A percentile compares a stretch with the other conserved stretches of the same genome.
These are phyloP conservation scores for Mastigias papua DNA, from an alignment of 30 jellyfish, hydroid and myxozoan genomes.

Conservation along the genomic window DNA sequence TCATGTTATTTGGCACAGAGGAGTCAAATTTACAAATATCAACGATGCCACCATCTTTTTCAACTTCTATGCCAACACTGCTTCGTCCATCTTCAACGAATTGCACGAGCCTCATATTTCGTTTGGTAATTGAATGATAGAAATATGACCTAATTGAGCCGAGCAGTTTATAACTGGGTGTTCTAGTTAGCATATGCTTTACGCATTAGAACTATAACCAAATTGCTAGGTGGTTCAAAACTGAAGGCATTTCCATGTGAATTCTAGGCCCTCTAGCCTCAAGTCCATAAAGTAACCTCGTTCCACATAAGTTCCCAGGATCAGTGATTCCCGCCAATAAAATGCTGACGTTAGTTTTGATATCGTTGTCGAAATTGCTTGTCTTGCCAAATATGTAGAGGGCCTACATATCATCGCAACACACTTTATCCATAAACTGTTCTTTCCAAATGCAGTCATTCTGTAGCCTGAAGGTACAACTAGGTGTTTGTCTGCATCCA, in stretches of 20 bases:
- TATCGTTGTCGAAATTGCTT: no score
- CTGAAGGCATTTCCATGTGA: neutral
- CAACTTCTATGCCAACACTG: constrained; percentile 82
- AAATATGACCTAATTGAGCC: neutral
- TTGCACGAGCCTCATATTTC: constrained; percentile 85
- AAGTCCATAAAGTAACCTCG: neutral
- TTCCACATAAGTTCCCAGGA: neutral
- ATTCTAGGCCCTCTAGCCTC: neutral
- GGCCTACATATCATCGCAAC: no score
- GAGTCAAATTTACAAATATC: constrained; percentile 66
- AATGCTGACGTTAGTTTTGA: constrained; percentile 25
- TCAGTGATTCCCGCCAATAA: constrained; percentile 15
- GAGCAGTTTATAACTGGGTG: neutral
- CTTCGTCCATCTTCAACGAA: constrained; percentile 70
- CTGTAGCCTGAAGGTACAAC: no score
- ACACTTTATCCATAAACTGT: no score
- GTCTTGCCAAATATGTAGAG: no score
- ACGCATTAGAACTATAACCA: no score
- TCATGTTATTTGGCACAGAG: constrained; percentile 71
- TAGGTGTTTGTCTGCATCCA: no score
- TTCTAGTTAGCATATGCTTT: no score
- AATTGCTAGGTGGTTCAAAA: no score
- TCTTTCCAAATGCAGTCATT: no score
- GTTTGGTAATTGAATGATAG: constrained; percentile 7
- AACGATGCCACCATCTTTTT: constrained; percentile 72